Evolutionary conservation across 2,797 vertebrate species (phyloP).

Genomic region (Syndactyla subalaris): DNA sequence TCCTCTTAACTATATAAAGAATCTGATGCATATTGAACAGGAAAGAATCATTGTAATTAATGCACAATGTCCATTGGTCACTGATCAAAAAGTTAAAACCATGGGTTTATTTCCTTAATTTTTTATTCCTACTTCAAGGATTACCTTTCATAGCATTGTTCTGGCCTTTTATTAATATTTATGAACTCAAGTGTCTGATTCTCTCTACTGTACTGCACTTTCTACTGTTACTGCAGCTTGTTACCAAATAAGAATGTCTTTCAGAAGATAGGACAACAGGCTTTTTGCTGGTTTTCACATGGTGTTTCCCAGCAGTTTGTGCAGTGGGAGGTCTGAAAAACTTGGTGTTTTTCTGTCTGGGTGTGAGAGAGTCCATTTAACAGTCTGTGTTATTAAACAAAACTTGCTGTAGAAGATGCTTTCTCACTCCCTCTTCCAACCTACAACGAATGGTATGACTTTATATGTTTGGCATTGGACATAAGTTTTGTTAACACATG

Average conservation of each 20-base stretch:
- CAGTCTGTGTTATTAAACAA: background rate
- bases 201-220: background rate
- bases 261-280: background rate
- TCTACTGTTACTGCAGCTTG: background rate
- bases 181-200: background rate
- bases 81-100: background rate
- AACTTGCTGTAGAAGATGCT: background rate
- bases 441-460: background rate
- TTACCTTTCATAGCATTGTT: background rate
- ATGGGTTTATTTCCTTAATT: background rate
- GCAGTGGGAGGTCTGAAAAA: background rate
- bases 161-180: background rate
- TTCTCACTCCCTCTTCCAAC: background rate
- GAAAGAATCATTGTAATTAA: background rate
- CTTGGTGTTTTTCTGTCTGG: background rate
- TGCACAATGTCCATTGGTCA: background rate
- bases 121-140: background rate
- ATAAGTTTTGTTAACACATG: background rate
- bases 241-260: background rate
- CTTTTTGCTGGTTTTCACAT: background rate
- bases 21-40: background rate
- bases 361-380: background rate
- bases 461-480: background rate
- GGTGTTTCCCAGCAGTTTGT: background rate
- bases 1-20: background rate